Conservation (phyloP, 30 jellyfish, hydroid and myxozoan genomes). For the Mastigias papua region DNA sequence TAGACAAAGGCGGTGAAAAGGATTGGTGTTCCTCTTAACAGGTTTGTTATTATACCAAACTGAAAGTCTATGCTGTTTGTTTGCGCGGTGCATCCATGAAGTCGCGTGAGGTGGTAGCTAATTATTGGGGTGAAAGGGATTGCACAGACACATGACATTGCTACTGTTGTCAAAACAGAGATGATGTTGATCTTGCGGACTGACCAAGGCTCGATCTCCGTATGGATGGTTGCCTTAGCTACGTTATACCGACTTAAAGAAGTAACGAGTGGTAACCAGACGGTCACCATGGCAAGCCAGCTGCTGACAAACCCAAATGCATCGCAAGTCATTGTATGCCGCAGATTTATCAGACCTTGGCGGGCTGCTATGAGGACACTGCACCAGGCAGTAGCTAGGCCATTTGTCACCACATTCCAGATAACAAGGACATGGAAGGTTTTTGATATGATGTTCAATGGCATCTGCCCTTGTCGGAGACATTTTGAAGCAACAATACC, state of each 20-base stretch:
- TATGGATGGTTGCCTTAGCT: conserved; percentile 3
- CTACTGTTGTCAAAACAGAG: neutral
- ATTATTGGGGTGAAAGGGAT: neutral
- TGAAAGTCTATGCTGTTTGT: neutral
- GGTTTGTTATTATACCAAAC: neutral
- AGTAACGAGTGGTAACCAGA: neutral
- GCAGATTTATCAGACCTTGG: neutral
- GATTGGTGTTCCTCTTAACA: neutral
- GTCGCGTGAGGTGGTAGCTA: neutral
- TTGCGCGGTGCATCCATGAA: neutral
- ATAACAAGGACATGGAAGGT: conserved; percentile 4
- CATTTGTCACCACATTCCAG: neutral
- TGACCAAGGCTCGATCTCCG: neutral
- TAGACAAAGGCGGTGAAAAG: neutral
- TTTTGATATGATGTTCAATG: neutral
- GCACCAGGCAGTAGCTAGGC: neutral
- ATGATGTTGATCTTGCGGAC: neutral
- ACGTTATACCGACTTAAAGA: conserved; percentile 19
- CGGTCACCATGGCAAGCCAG: neutral
- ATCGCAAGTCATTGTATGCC: neutral
- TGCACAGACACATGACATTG: neutral
- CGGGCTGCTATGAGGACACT: conserved; percentile 4
- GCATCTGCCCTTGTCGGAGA: neutral
- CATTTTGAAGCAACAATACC: neutral
- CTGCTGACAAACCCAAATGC: conserved; percentile 18